These are phyloP conservation scores for Muscina levida DNA, from an alignment of 2,888 invertebrate species.

Conservation along the genomic window DNA sequence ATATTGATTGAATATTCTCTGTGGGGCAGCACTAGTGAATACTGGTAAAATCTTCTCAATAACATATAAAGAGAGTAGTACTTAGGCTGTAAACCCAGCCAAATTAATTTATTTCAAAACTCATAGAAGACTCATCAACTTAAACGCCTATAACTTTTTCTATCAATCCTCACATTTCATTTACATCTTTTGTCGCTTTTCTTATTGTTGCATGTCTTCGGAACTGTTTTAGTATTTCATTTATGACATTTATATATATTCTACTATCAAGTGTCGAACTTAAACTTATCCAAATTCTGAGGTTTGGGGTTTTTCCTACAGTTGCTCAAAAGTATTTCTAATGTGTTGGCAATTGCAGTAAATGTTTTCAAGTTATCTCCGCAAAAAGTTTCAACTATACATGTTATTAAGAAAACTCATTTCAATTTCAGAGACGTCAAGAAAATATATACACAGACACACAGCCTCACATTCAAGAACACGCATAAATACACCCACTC, in stretches of 20 bases:
- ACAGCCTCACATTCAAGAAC: too few species aligned
- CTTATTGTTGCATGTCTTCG: constrained; percentile 17
- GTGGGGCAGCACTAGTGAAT: too few species aligned
- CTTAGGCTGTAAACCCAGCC: too few species aligned
- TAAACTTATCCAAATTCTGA: too few species aligned
- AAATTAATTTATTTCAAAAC: too few species aligned
- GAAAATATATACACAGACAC: neutral
- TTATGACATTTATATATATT: constrained; percentile 38
- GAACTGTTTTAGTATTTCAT: constrained; percentile 53
- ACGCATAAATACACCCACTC: neutral
- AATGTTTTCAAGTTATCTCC: constrained; percentile 22
- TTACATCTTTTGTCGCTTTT: constrained; percentile 27
- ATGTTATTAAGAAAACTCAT: constrained; percentile 31
- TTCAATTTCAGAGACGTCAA: too few species aligned
- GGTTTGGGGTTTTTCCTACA: neutral
- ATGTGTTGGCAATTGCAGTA: neutral
- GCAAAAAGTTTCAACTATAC: constrained; percentile 17
- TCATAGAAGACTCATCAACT: too few species aligned
- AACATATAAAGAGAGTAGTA: too few species aligned
- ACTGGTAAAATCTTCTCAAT: too few species aligned
- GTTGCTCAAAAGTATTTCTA: neutral
- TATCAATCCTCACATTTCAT: too few species aligned
- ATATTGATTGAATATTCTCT: too few species aligned
- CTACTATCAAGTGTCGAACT: neutral
- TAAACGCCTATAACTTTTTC: too few species aligned